phyloP scores from a whole-genome alignment of 2,113 vertebrate species.

The Pseudois nayaur region DNA sequence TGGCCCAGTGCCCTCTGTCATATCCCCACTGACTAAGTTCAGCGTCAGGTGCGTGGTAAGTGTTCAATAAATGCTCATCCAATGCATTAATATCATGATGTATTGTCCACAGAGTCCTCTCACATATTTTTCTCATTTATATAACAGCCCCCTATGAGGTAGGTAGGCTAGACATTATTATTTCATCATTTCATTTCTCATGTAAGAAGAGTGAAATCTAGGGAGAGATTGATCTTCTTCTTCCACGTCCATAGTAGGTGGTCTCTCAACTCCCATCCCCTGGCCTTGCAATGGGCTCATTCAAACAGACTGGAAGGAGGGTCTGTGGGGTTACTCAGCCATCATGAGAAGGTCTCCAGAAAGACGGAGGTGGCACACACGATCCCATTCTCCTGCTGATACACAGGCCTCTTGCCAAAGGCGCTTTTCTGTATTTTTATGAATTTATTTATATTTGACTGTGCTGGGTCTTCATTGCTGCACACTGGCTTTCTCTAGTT shows the following conservation, averaged over 20 bases:
- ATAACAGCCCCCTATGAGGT: too few relatives aligned
- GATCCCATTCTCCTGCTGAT: neutral
- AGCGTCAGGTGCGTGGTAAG: neutral
- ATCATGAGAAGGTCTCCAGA: neutral
- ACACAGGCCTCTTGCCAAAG: neutral
- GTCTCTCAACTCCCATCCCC: neutral
- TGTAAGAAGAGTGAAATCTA: neutral
- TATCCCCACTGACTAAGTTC: neutral
- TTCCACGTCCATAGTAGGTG: rapidly evolving
- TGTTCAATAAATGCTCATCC: neutral
- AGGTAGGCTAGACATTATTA: neutral
- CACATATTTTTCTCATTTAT: neutral
- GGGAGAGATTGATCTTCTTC: neutral
- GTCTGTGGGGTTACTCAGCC: neutral
- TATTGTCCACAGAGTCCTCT: neutral
- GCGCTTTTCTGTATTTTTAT: neutral
- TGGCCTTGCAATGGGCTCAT: neutral
- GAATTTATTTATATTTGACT: neutral
- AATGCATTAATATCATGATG: neutral
- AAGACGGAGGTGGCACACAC: neutral
- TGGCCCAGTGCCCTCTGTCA: rapidly evolving
- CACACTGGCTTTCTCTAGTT: neutral
- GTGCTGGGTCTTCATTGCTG: neutral
- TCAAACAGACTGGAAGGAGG: neutral
- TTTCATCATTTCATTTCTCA: neutral